Conservation (phyloP, 2,113 vertebrate genomes). For the Octodon degus region DNA sequence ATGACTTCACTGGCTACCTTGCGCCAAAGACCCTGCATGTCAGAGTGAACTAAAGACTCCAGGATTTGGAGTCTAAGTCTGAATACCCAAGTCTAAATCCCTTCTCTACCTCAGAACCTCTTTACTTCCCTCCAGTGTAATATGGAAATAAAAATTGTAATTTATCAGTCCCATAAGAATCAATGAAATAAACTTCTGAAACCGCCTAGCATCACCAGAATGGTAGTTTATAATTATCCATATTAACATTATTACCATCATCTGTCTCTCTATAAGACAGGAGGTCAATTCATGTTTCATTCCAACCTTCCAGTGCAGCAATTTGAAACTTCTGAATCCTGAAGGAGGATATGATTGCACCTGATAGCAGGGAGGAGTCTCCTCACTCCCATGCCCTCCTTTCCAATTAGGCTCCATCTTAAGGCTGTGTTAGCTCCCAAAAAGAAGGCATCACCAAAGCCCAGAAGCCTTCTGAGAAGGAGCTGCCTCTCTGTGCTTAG, state of each 20-base stretch:
- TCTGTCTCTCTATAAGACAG: background rate
- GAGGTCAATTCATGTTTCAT: conserved; percentile 43
- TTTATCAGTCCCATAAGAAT: background rate
- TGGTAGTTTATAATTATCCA: background rate
- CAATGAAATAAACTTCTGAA: conserved; percentile 19
- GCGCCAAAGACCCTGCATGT: background rate
- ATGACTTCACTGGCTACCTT: background rate
- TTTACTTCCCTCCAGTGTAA: background rate
- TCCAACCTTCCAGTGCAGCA: background rate
- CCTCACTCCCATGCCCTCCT: background rate
- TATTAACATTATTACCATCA: background rate
- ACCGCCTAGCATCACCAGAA: background rate
- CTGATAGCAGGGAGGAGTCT: background rate
- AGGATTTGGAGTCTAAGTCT: background rate
- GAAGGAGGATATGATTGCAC: background rate
- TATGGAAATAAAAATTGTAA: conserved; percentile 9
- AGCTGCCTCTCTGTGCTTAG: background rate
- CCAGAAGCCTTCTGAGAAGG: background rate
- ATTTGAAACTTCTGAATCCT: conserved; percentile 24
- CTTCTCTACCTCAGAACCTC: background rate
- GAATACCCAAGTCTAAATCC: background rate
- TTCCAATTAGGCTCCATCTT: background rate
- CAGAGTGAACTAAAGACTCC: background rate
- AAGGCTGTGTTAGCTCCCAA: background rate
- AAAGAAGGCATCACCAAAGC: background rate